Base-by-base conservation (phyloP, 2,888 invertebrate species). In the Tuta absoluta region DNA sequence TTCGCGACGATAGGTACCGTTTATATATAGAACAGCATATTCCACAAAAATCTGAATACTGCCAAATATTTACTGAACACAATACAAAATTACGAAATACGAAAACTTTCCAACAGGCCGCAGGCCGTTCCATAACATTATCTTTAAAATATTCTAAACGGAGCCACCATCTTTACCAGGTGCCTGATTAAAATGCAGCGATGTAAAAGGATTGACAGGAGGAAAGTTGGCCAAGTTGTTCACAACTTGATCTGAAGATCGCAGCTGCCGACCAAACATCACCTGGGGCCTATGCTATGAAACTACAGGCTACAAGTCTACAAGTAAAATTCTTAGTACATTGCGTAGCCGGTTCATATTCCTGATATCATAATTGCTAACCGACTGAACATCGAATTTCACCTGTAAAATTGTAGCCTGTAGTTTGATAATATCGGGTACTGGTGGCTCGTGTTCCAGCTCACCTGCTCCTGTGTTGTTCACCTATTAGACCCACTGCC, bases 121-220 rank as follows among this genome's bases (percentile, higher is more conserved):
- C 7, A 45, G 4, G 4, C 45, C 3, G 11, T 17, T 8, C 3
- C 17, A 17, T n/a, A 4, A 17, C 1, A 45, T n/a, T 45, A 45
- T 17, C n/a, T 45, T 11, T 45, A n/a, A 45, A 45, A 45, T n/a
- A 45, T n/a, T n/a, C n/a, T 7, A 45, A 45, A 45, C 17, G 71
- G 72, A 77, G 80, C 82, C 82, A 84, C 81, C 79, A 81, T 77
- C 76, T 85, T 85, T 85, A 82, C 80, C 84, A 85, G 85, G 79
- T 75, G 75, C 77, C 85, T 86, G 80, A 78, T 89, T 86, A 86
- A 88, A 85, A 87, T 88, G 86, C 86, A 79, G 78, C 84, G 81
- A 79, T 83, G 81, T 80, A 77, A 78, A 74, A 74, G 75, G 76
- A 72, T 77, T 75, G 79, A 77, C 81, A 75, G 23, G 41, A 72